Evolutionary conservation across 1,140 invertebrate species (phyloP).

Genomic region (Drosophila persimilis): DNA sequence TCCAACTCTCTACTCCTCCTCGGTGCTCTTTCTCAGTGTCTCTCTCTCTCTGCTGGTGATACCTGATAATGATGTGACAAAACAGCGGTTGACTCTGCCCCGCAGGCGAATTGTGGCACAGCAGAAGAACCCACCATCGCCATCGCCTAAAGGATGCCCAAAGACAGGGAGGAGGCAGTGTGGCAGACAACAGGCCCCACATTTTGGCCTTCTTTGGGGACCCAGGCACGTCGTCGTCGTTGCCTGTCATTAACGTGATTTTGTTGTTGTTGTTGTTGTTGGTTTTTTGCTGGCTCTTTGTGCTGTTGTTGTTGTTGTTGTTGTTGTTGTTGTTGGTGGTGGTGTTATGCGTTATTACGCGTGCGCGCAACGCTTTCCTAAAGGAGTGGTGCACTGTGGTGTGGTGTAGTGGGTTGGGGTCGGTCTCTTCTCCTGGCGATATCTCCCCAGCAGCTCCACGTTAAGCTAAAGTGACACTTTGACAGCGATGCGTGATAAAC

Average conservation of each 20-base stretch:
- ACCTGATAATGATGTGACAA: conserved; percentile 82
- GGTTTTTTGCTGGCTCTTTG: conserved; percentile 13
- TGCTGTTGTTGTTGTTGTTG: conserved; percentile 43
- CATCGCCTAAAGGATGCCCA: conserved; percentile 23
- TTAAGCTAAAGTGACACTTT: conserved; percentile 80
- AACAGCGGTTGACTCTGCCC: conserved; percentile 72
- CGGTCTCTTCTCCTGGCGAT: conserved; percentile 49
- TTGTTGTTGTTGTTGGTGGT: conserved; percentile 17
- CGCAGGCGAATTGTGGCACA: conserved; percentile 42
- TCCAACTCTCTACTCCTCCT: too few relatives aligned
- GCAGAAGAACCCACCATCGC: conserved; percentile 14
- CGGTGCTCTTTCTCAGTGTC: not conserved
- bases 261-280: conserved; percentile 43
- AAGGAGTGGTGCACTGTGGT: too few relatives aligned
- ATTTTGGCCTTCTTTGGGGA: conserved; percentile 18
- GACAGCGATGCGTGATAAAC: conserved; percentile 82
- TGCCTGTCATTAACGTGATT: conserved; percentile 77
- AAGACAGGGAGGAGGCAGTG: not conserved
- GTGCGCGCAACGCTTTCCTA: conserved; percentile 49
- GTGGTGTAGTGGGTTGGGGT: too few relatives aligned
- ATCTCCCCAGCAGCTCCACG: conserved; percentile 60
- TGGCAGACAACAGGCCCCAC: not conserved
- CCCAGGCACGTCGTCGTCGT: conserved; percentile 43
- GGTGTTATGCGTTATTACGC: conserved; percentile 76
- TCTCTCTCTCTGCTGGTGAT: conserved; percentile 2